phyloP scores from a whole-genome alignment of 1,140 invertebrate species.

The Platyscapa corneri region DNA sequence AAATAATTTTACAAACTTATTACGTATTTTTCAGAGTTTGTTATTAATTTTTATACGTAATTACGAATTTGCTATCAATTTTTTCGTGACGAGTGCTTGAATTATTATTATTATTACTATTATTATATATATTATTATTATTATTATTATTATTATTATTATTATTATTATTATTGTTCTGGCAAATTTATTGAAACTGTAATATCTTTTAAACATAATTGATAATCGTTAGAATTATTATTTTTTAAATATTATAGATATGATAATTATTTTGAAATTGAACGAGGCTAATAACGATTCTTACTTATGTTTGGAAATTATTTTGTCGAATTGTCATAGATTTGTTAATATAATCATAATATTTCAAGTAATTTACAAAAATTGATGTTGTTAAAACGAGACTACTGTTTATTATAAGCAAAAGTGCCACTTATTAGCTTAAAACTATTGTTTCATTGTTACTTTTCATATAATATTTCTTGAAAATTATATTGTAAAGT shows the following conservation, averaged over 20 bases:
- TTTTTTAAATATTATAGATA: not conserved
- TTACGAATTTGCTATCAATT: not conserved
- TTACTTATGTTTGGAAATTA: slow-evolving; percentile 18
- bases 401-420: not conserved
- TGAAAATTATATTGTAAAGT: slow-evolving; percentile 50
- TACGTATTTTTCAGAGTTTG: slow-evolving; percentile 14
- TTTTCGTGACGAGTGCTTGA: not conserved
- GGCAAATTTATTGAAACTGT: not conserved
- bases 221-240: not conserved
- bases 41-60: not conserved
- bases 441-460: slow-evolving; percentile 42
- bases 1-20: not conserved
- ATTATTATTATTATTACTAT: slow-evolving; percentile 30
- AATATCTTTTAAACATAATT: slow-evolving; percentile 8
- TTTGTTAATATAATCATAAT: slow-evolving; percentile 27
- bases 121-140: slow-evolving; percentile 30
- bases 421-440: slow-evolving; percentile 27
- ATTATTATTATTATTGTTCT: slow-evolving; percentile 22
- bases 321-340: not conserved
- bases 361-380: slow-evolving; percentile 16
- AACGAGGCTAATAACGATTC: not conserved
- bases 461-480: slow-evolving; percentile 40
- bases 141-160: slow-evolving; percentile 29
- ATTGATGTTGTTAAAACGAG: slow-evolving; percentile 18
- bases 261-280: not conserved